Evolutionary conservation across 2,888 invertebrate species (phyloP).

Genomic region (Dione vanillae): DNA sequence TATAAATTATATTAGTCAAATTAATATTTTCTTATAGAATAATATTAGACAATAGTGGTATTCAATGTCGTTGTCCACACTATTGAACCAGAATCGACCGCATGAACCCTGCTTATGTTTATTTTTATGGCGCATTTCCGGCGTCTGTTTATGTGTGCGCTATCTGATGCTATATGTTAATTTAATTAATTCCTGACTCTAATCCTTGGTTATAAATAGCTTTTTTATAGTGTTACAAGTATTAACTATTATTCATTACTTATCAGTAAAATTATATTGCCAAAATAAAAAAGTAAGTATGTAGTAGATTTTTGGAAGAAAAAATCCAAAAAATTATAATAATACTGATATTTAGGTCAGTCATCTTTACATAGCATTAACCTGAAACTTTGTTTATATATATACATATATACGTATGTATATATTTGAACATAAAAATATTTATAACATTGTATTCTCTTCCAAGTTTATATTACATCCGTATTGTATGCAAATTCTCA

Average conservation of each 20-base stretch:
- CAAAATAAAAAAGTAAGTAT: not conserved
- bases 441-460: not conserved
- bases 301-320: not conserved
- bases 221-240: not conserved
- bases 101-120: constrained; percentile 52
- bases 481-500: constrained; percentile 32
- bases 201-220: not conserved
- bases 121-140: constrained; percentile 69
- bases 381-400: no score
- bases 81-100: constrained; percentile 31
- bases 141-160: constrained; percentile 58
- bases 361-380: no score
- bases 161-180: constrained; percentile 27
- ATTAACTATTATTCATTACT: not conserved
- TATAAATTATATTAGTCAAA: no score
- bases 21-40: not conserved
- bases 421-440: not conserved
- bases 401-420: no score
- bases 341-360: no score
- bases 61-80: not conserved
- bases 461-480: not conserved
- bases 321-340: no score
- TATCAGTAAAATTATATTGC: not conserved
- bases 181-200: constrained; percentile 26
- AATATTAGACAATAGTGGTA: constrained; percentile 14